Base-by-base conservation (phyloP, 2,113 vertebrate species). In the Colossoma macropomum region DNA sequence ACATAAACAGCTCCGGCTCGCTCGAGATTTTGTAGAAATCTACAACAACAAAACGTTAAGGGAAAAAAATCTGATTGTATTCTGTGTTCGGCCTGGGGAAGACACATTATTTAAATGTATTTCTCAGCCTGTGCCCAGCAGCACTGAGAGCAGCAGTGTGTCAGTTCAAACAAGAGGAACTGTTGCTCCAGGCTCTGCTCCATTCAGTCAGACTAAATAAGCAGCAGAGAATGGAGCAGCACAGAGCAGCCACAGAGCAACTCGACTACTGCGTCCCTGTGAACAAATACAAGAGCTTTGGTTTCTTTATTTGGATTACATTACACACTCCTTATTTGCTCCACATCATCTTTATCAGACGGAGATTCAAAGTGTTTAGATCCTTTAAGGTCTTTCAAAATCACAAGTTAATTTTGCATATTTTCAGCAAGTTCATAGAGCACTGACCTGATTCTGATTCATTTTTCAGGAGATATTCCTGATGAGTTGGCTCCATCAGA, bases 81-180 rank as follows among this genome's bases (percentile, higher is more conserved):
- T 54, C 30, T 7, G 32, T 8, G n/a, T 30, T 71, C 10, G 28
- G 68, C 68, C 41, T 5, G 4, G 16, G 38, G 68, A 60, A 4
- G 34, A 70, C 10, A 17, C 76, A 50, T 78, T 38, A 52, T 75
- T 60, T 30, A 48, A 70, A 34, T 56, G 66, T 27, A 41, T 13
- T 48, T 59, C 63, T 82, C 68, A 34, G 34, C 21, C 19, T 45
- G 27, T 54, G 71, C 16, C 66, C 66, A 7, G 15, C 7, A 34
- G 66, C 28, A 23, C 11, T 32, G 60, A 82, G 71, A 32, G 84
- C 79, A 66, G 79, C 80, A 48, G 75, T 77, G 69, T 77, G 66
- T 77, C 84, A 85, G 74, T 68, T 73, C 79, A 74, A 75, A 80
- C 30, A 56, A 4, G 17, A 77, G 54, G 25, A 68, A 56, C 50